A percentile compares a stretch with the other conserved stretches of the same genome.
phyloP scores from a whole-genome alignment of 2,797 vertebrate genomes.

The Eurystomus glaucurus region DNA sequence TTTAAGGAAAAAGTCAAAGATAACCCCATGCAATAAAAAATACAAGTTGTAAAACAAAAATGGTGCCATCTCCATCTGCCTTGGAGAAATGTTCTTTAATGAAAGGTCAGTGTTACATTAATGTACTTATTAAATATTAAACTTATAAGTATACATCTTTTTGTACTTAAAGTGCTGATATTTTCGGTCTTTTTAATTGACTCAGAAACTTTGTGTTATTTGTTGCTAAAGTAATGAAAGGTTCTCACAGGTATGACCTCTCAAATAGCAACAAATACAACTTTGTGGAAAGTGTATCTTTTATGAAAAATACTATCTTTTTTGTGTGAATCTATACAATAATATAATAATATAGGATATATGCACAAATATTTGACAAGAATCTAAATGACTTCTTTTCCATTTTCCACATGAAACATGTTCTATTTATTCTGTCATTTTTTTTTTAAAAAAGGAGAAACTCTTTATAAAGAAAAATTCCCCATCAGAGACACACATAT shows the following conservation, averaged over 20 bases:
- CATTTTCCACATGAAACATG: not conserved
- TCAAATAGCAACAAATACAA: not conserved
- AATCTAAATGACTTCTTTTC: not conserved
- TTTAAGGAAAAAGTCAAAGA: not conserved
- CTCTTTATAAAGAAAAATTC: not conserved
- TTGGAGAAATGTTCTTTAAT: slow-evolving; percentile 10
- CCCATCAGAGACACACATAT: not conserved
- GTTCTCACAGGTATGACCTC: not conserved
- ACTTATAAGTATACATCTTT: not conserved
- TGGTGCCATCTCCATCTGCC: too few relatives aligned
- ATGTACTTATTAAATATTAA: not conserved
- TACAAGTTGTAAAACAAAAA: not conserved
- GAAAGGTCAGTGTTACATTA: slow-evolving; percentile 23
- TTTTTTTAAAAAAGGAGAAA: not conserved
- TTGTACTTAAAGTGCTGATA: not conserved
- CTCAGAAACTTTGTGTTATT: not conserved
- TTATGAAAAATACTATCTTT: not conserved
- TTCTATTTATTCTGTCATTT: not conserved
- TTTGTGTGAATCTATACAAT: not conserved
- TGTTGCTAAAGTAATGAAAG: not conserved
- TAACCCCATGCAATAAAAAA: not conserved
- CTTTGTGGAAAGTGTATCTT: not conserved
- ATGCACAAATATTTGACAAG: not conserved
- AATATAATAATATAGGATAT: not conserved
- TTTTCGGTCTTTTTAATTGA: slow-evolving; percentile 1